Percentiles rank a stretch among this genome's conserved stretches.
phyloP scores from a whole-genome alignment of 1,140 invertebrate species.

The Micrasema minimum region DNA sequence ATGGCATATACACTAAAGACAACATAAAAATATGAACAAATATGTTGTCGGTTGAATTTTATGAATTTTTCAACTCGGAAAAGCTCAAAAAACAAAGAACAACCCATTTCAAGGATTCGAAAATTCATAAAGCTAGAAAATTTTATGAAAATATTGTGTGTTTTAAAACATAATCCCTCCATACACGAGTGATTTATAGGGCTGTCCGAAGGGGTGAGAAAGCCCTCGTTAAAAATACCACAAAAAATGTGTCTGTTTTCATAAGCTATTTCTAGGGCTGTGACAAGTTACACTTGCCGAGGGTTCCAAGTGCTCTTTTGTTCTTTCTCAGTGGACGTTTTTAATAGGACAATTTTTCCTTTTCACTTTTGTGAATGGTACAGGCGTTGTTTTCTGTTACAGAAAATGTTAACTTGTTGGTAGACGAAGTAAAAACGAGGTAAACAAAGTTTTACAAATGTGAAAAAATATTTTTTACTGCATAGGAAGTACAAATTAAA shows the following conservation, averaged over 20 bases:
- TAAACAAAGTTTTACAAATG: no score
- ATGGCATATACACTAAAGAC: no score
- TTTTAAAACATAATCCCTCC: slow-evolving; percentile 2
- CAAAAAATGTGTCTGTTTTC: slow-evolving; percentile 36
- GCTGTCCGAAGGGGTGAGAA: slow-evolving; percentile 23
- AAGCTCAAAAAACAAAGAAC: no score
- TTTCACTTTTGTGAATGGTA: slow-evolving; percentile 7
- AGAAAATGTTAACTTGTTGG: neutral
- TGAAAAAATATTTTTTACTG: no score
- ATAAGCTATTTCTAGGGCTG: slow-evolving; percentile 6
- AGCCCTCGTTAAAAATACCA: slow-evolving; percentile 37
- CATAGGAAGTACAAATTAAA: no score
- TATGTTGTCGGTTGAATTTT: no score
- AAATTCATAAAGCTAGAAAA: no score
- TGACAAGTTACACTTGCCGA: slow-evolving; percentile 31
- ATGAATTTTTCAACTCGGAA: no score
- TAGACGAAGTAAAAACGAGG: no score
- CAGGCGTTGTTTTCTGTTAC: neutral
- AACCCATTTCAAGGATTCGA: no score
- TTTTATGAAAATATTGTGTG: no score
- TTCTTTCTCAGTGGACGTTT: slow-evolving; percentile 12
- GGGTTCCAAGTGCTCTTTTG: slow-evolving; percentile 9
- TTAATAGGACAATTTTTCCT: slow-evolving; percentile 5
- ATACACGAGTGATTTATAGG: slow-evolving; percentile 39
- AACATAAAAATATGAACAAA: no score